Evolutionary conservation across 2,113 vertebrate species (phyloP), one percentile per base, ranked within the genome.

Genomic region (Pollimyrus isidori): DNA sequence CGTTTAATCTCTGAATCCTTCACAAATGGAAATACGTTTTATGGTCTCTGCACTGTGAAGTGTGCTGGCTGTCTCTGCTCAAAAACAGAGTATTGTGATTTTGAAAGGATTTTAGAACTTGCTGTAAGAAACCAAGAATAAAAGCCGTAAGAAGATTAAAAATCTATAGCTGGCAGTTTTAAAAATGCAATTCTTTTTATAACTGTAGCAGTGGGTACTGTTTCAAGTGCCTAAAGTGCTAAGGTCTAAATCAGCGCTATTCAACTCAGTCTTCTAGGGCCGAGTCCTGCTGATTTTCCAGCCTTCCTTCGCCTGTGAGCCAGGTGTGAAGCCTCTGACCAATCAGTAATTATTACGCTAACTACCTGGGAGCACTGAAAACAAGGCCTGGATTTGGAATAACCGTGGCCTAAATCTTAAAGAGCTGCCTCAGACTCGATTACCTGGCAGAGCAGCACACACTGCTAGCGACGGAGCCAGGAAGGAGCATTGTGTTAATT

Each of bases 361-460:
- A 52, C 50, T 52, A 52, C 50, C 13, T 52, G 50, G 50, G 50
- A 52, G 50, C 15, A 52, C 13, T 15, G 50, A 52, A 52, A 52
- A 52, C 50, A 52, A 52, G 50, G 50, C 50, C 50, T 52, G 50
- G 50, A 15, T 52, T 52, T 52, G 50, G 50, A 52, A 52, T 17
- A 52, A 13, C 50, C 50, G 3, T 52, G 90, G 86, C 88, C 91
- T 95, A 92, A 95, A 95, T 95, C 95, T 96, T 94, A 90, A 96
- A 95, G 92, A 95, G 91, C 39, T 21, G 89, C 89, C 91, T 91
- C 90, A 91, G 92, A 90, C 90, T 90, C 92, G 92, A 91, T 93
- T 94, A 93, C 89, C 90, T 94, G 89, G 91, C 92, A 91, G 90
- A 91, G 90, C 92, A 88, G 90, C 58, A 45, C 50, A 52, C 89